A percentile compares a stretch with the other conserved stretches of the same genome.
Evolutionary conservation across 1,140 invertebrate genomes (phyloP).

Genomic region (Drosophila mauritiana): DNA sequence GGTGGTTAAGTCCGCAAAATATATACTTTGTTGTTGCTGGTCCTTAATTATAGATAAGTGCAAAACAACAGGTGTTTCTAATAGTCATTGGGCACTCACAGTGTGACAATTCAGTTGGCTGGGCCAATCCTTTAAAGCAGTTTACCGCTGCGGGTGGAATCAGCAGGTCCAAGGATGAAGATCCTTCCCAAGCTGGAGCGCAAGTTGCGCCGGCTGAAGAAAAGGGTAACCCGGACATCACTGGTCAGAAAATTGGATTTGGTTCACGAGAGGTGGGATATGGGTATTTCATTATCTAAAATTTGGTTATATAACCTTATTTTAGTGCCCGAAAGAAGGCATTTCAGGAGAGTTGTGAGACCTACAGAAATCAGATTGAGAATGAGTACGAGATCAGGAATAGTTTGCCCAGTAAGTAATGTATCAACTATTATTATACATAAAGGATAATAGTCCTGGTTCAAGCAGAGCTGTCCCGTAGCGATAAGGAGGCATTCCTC

Average conservation of each 20-base stretch:
- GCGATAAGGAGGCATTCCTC: slow-evolving; percentile 52
- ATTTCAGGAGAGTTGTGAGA: slow-evolving; percentile 47
- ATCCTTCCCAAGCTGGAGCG: slow-evolving; percentile 54
- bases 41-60: slow-evolving; percentile 76
- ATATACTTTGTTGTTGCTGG: slow-evolving; percentile 33
- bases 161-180: slow-evolving; percentile 46
- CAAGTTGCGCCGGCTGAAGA: slow-evolving; percentile 45
- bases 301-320: not conserved
- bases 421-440: too few relatives aligned
- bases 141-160: slow-evolving; percentile 21
- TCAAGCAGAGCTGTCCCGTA: slow-evolving; percentile 43
- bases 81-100: slow-evolving; percentile 24
- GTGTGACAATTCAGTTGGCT: slow-evolving; percentile 1
- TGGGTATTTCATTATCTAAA: not conserved
- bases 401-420: slow-evolving; percentile 3
- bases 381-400: slow-evolving; percentile 12
- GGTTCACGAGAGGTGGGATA: slow-evolving; percentile 43
- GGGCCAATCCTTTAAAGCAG: slow-evolving; percentile 13
- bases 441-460: not conserved
- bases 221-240: slow-evolving; percentile 42
- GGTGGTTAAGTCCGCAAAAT: slow-evolving; percentile 36
- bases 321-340: slow-evolving; percentile 42
- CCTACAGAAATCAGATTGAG: slow-evolving; percentile 37
- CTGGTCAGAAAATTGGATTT: slow-evolving; percentile 58
- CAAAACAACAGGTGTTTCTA: slow-evolving; percentile 77